Base-by-base conservation (phyloP, 1,140 invertebrate genomes). In the Anoplophora glabripennis region DNA sequence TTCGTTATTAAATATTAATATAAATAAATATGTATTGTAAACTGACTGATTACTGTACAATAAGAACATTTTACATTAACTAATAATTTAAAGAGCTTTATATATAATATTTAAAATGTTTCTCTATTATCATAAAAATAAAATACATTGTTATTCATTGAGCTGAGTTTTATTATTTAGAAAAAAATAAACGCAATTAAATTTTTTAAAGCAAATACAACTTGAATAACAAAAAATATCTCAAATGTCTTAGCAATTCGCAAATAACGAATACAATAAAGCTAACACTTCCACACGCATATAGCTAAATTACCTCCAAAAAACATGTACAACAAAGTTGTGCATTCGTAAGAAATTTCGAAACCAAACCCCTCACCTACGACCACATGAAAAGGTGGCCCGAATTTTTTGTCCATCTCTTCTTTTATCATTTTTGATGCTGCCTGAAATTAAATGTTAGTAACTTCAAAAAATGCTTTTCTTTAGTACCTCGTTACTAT, bases 321-420 rank as follows among this genome's bases (percentile, higher is more conserved):
- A 77, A 90, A 97, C 85, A 97, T 88, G 72, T 95, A 93, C 41
- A 96, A 79, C 57, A 97, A 82, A 66, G 91, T 90, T 70, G 90
- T 92, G 38, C 88, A 86, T 79, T 96, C 92, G 76, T 94, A 92
- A 0, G 90, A 93, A 52, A 96, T 85, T 75, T 93, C 89, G 77
- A 94, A 94, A n/a, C 92, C 93, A 76, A 89, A 96, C 12, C 90
- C 91, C 80, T 98, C 94, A 8, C 94, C 94, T 7, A 97, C 89
- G 0, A 96, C 87, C 0, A 90, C 92, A 78, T 97, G 93, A 86
- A 94, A 97, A 11, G 90, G 86, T 0, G 91, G 86, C 15, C 94
- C 93, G 77, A 93, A 96, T 72, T 94, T 94, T 77, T 94, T 94
- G 76, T 98, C 95, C 84, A 98, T 86, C 49, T 83, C 86, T 66